A percentile compares a stretch with the other conserved stretches of the same genome.
phyloP scores from a whole-genome alignment of 2,888 invertebrate genomes.

The Onchidella celtica region DNA sequence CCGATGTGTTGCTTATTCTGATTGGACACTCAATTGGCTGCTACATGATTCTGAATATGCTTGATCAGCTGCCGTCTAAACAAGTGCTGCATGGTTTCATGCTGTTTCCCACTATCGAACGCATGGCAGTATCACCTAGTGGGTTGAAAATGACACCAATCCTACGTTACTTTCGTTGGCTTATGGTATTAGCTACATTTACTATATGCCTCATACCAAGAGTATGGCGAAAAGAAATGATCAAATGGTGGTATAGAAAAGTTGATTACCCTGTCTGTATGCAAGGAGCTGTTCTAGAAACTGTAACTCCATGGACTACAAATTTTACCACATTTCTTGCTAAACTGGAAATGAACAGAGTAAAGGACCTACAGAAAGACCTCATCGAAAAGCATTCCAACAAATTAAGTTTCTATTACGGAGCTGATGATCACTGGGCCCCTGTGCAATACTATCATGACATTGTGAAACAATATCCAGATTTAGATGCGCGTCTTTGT shows the following conservation, averaged over 20 bases:
- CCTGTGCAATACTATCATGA: constrained; percentile 87
- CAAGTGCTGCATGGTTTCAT: constrained; percentile 82
- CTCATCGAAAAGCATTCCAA: constrained; percentile 83
- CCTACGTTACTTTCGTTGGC: constrained; percentile 81
- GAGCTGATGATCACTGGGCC: constrained; percentile 90
- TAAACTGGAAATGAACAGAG: constrained; percentile 87
- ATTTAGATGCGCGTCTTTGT: constrained; percentile 84
- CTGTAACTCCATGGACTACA: constrained; percentile 74
- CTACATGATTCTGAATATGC: constrained; percentile 89
- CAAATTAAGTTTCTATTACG: constrained; percentile 90
- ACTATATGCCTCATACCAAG: constrained; percentile 68
- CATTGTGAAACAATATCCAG: constrained; percentile 84
- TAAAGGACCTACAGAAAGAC: constrained; percentile 85
- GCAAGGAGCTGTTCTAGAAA: constrained; percentile 70
- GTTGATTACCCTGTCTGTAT: constrained; percentile 71
- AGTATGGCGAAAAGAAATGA: constrained; percentile 62
- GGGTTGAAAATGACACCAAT: constrained; percentile 86
- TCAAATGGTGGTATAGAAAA: constrained; percentile 72
- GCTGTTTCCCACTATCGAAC: constrained; percentile 93
- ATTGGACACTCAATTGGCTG: constrained; percentile 95
- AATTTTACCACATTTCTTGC: constrained; percentile 73
- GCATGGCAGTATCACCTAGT: constrained; percentile 88
- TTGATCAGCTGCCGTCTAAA: constrained; percentile 81
- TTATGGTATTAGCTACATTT: constrained; percentile 70
- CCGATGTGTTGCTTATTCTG: constrained; percentile 86